These are phyloP conservation scores for Yoshiicerus persimilis DNA, from an alignment of 1,140 invertebrate genomes.

Conservation along the genomic window DNA sequence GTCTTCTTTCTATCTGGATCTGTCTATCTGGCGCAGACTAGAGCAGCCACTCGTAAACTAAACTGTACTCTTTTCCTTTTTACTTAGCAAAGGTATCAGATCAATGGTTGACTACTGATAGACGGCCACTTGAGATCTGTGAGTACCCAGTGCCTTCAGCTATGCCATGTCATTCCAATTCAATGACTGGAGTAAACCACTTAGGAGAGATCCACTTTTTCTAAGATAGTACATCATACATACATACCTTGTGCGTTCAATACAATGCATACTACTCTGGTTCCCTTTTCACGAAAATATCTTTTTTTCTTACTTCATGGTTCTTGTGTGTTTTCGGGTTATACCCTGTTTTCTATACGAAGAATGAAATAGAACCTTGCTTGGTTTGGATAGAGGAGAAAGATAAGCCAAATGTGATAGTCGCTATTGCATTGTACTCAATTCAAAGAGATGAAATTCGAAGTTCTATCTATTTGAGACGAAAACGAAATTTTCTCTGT, in stretches of 20 bases:
- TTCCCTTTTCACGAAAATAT: background rate
- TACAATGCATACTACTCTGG: background rate
- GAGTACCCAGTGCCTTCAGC: background rate
- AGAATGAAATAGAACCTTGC: background rate
- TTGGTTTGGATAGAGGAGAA: too few relatives aligned
- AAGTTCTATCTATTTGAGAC: background rate
- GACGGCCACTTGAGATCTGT: conserved; percentile 1
- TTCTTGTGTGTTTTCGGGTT: too few relatives aligned
- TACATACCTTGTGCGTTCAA: background rate
- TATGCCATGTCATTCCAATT: background rate
- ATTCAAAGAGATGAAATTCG: background rate
- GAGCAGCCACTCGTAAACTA: background rate
- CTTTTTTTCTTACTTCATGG: too few relatives aligned
- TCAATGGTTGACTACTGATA: background rate
- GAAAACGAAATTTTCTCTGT: background rate
- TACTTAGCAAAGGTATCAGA: background rate
- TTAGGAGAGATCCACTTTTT: background rate
- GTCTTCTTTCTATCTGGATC: background rate
- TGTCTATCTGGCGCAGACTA: background rate
- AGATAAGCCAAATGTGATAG: background rate
- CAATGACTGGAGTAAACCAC: background rate
- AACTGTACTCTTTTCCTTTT: background rate
- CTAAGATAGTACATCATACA: background rate
- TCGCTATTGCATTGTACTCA: background rate
- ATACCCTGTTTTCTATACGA: background rate